Evolutionary conservation across 30 jellyfish, hydroid and myxozoan species (phyloP).

Genomic region (Cassiopea andromeda): DNA sequence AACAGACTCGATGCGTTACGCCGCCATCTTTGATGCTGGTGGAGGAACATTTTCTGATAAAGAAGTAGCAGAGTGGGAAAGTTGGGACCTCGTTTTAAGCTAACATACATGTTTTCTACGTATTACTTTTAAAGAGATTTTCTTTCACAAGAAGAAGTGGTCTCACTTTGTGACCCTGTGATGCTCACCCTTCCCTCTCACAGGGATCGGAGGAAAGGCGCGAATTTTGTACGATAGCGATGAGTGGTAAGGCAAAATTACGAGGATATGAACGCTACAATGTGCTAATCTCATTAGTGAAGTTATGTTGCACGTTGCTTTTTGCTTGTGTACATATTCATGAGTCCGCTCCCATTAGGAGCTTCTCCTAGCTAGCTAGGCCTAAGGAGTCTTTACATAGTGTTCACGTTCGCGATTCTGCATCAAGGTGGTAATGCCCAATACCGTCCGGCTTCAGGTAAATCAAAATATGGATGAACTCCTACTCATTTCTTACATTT

Average conservation of each 20-base stretch:
- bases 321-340: background rate
- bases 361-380: background rate
- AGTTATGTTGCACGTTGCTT: background rate
- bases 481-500: too few species aligned
- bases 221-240: conserved; percentile 13
- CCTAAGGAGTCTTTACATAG: background rate
- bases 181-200: conserved; percentile 36
- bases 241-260: conserved; percentile 18
- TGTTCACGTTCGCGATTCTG: background rate
- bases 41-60: background rate
- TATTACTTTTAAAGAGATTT: background rate
- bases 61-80: background rate
- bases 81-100: too few species aligned
- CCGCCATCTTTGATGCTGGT: background rate
- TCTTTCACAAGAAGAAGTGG: background rate
- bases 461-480: too few species aligned
- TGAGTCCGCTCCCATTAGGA: background rate
- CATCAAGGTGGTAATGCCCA: background rate
- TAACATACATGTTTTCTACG: too few species aligned
- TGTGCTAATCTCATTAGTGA: background rate
- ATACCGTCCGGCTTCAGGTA: too few species aligned
- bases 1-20: background rate
- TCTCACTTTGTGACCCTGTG: conserved; percentile 73
- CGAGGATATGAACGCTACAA: background rate
- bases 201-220: conserved; percentile 85